Evolutionary conservation across 2,797 vertebrate species (phyloP), one percentile per base, ranked within the genome.

Genomic region (Cyclopterus lumpus): DNA sequence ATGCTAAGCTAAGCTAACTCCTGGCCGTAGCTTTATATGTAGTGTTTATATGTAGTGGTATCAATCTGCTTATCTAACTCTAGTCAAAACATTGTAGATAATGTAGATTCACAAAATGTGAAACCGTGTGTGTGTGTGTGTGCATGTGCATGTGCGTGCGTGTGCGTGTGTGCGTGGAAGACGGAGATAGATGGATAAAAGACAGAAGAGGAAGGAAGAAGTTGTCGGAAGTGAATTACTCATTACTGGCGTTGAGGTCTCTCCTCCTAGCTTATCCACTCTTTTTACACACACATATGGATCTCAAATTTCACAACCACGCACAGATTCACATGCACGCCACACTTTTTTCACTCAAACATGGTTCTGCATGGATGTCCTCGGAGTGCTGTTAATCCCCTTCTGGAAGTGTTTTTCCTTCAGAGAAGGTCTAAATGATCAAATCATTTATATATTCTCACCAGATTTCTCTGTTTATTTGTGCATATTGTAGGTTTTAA

Each of bases 401-500:
- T 9, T 54, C 46, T 40, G 26, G 22, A 26, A 22, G 62, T 53
- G 24, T 63, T 75, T 75, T 51, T 69, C 34, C 44, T 53, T 67
- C 54, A 63, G 53, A 83, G n/a, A 22, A 48, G n/a, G 34, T 20
- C 32, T 66, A 61, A 22, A 81, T 87, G 75, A 85, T 64, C 55
- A 67, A 42, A 51, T 78, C 28, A 66, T 80, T 81, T 67, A 32
- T 60, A 59, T 67, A 66, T 60, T 69, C 22, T 0, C 67, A 82
- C 26, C 83, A 86, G 69, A 79, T 85, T 77, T 53, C 58, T 83
- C 51, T 86, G 86, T 82, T 85, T 87, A 84, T 84, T 80, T 58
- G 64, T 71, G 46, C 85, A 86, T 83, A 88, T 85, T 82, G 76
- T 81, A 66, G 77, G 78, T 82, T 82, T 59, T 40, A 88, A 83